Base-by-base conservation (phyloP, 2,888 invertebrate genomes). In the Plutella xylostella region DNA sequence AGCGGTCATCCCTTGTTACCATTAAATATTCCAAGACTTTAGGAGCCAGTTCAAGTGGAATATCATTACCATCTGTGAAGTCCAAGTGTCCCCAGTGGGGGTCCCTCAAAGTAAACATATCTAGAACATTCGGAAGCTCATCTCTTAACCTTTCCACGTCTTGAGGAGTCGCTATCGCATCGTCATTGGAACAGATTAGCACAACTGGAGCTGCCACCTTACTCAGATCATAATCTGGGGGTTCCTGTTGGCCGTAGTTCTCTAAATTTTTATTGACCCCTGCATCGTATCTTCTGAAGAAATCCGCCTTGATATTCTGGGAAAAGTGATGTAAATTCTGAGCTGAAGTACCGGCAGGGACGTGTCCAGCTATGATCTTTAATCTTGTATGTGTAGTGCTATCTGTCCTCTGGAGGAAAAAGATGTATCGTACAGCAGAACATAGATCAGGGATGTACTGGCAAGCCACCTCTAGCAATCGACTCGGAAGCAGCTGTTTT, bases 81-180 rank as follows among this genome's bases (percentile, higher is more conserved):
- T n/a, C n/a, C n/a, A n/a, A n/a, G n/a, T n/a, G n/a, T n/a, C n/a
- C n/a, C n/a, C n/a, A n/a, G n/a, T n/a, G n/a, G n/a, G n/a, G n/a
- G n/a, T n/a, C n/a, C n/a, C n/a, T n/a, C n/a, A n/a, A n/a, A n/a
- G n/a, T n/a, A n/a, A n/a, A n/a, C n/a, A n/a, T n/a, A n/a, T n/a
- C n/a, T n/a, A n/a, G n/a, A n/a, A 33, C 33, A 33, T 39, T 39
- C 14, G 39, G 22, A n/a, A 39, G 22, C n/a, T 9, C n/a, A n/a
- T 2, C 25, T 3, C 22, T 20, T 15, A 39, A 12, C 15, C 6
- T 39, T n/a, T 18, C 20, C 4, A 39, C 39, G 22, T 39, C 39
- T 22, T 15, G 9, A 14, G 11, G 2, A 15, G n/a, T n/a, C 14
- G 25, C n/a, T 9, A 39, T 4, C 2, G 11, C n/a, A 14, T 39